Conservation (phyloP, 2,888 invertebrate species). For the Drepanosiphum platanoidis region DNA sequence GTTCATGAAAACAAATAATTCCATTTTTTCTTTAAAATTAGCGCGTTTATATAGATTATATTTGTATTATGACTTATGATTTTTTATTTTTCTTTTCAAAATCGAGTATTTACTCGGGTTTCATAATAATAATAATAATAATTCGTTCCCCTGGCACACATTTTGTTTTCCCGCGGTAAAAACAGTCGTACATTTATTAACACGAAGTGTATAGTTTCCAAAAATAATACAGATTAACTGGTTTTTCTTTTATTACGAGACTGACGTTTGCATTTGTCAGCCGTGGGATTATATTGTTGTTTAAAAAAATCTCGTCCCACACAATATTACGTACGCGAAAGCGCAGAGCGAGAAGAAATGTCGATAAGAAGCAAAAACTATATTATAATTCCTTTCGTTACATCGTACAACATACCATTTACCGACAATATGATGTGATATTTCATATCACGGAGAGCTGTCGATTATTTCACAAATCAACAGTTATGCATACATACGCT, state of each 20-base stretch:
- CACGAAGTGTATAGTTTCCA: not conserved
- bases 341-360: too few relatives aligned
- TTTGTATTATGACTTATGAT: not conserved
- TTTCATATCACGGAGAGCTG: too few relatives aligned
- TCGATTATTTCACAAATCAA: too few relatives aligned
- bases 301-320: too few relatives aligned
- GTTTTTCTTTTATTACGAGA: not conserved
- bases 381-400: too few relatives aligned
- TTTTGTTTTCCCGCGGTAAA: not conserved
- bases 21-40: too few relatives aligned
- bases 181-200: constrained; percentile 16
- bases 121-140: not conserved
- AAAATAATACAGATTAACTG: constrained; percentile 10
- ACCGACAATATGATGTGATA: too few relatives aligned
- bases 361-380: too few relatives aligned
- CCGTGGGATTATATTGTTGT: too few relatives aligned
- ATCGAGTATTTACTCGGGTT: not conserved
- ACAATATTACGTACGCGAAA: not conserved
- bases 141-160: not conserved
- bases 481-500: too few relatives aligned
- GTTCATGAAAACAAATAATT: not conserved
- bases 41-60: too few relatives aligned
- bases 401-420: too few relatives aligned
- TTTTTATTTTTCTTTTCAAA: not conserved
- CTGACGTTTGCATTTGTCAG: not conserved